Evolutionary conservation across 2,888 invertebrate genomes (phyloP).

Genomic region (Nephrotoma flavescens): DNA sequence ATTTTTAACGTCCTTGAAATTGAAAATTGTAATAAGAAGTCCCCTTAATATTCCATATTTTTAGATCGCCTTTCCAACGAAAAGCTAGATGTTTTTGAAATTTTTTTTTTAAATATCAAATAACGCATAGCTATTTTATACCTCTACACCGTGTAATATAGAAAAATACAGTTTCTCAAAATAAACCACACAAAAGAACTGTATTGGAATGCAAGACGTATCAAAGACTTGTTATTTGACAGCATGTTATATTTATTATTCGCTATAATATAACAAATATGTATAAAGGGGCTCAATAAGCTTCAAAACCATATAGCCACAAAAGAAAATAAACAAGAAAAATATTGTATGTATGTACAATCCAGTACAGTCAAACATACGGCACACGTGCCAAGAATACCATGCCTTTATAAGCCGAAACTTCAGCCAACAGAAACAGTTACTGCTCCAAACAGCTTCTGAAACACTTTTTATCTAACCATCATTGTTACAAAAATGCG

Average conservation of each 20-base stretch:
- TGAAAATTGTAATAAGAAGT: background rate
- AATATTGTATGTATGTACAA: background rate
- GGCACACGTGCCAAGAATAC: too few species aligned
- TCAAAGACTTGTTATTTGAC: conserved; percentile 1
- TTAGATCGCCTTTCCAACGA: background rate
- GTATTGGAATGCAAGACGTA: background rate
- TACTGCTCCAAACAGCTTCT: too few species aligned
- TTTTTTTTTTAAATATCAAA: background rate
- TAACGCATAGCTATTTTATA: background rate
- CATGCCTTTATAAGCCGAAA: too few species aligned
- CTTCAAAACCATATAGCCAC: background rate
- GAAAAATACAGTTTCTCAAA: background rate
- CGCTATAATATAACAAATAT: background rate
- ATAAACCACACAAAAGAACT: background rate
- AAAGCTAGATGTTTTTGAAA: background rate
- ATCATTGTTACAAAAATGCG: too few species aligned
- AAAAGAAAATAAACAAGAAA: background rate
- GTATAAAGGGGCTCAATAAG: background rate
- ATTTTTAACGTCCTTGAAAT: background rate
- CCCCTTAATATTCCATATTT: background rate
- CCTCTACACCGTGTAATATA: background rate
- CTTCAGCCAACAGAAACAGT: too few species aligned
- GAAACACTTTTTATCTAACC: too few species aligned
- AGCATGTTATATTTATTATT: conserved; percentile 7
- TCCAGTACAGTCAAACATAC: too few species aligned